Evolutionary conservation across 1,140 invertebrate genomes (phyloP), one percentile per base, ranked within the genome.

Genomic region (Hydropsyche tenuis): DNA sequence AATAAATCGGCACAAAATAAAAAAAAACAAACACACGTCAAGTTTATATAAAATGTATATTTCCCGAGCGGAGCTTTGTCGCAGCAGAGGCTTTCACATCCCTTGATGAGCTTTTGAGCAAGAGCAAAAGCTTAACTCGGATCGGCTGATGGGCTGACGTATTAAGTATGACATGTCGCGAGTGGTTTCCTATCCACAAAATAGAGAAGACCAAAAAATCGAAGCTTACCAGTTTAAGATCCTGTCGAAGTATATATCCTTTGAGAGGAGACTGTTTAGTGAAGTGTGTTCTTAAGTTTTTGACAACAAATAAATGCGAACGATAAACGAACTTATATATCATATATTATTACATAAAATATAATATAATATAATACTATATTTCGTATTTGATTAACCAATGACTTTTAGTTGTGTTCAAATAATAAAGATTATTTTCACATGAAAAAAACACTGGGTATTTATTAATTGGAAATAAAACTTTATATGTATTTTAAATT

Each of bases 111-210:
- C 51, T 70, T 56, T 70, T 48, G 23, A 60, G 42, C 30, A 16
- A 20, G 4, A 23, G 42, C 70, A 37, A 43, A 62, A 66, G 68
- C 62, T 65, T 72, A 53, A 48, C 64, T 71, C 69, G 75, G 73
- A 68, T 77, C 72, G 64, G 51, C 60, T 73, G 69, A 30, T 69
- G 23, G 25, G 72, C 46, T 48, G 73, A 74, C 56, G 53, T 74
- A 77, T 74, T 69, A 63, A 48, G 27, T 45, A 71, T 77, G 75
- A 77, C 75, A 73, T 73, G 72, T 77, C 69, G 75, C 73, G 73
- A 77, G 75, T 77, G 75, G 46, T 72, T 74, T 51, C 69, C 70
- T 22, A 53, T 64, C 45, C 69, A 46, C 46, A 60, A 30, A 45
- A 72, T 60, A 64, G 37, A 71, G 62, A 62, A 27, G 62, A 72